A percentile compares a stretch with the other conserved stretches of the same genome.
phyloP scores from a whole-genome alignment of 2,888 invertebrate species.

The Leptopilina drosophilae region DNA sequence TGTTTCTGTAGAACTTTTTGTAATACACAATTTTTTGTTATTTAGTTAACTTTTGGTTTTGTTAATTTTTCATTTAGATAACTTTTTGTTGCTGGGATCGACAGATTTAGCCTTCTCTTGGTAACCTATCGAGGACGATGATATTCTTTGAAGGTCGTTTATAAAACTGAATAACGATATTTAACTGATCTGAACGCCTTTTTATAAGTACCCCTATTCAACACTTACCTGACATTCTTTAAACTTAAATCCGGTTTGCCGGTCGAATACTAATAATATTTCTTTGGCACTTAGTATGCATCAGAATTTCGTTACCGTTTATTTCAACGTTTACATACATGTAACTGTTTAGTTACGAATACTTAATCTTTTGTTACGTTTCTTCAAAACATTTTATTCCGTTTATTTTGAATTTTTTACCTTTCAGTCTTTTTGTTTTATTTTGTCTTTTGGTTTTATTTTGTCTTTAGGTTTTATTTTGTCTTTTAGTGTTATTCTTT shows the following conservation, averaged over 20 bases:
- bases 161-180: slow-evolving; percentile 55
- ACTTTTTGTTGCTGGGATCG: not conserved
- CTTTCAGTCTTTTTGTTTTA: too few species aligned
- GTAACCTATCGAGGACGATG: slow-evolving; percentile 51
- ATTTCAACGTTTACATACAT: slow-evolving; percentile 44
- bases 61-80: too few species aligned
- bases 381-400: too few species aligned
- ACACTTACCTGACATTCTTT: slow-evolving; percentile 31
- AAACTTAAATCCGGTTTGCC: slow-evolving; percentile 54
- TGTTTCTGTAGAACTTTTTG: too few species aligned
- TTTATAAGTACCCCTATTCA: slow-evolving; percentile 33
- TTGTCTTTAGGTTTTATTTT: too few species aligned
- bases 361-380: not conserved
- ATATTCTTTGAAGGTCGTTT: slow-evolving; percentile 52
- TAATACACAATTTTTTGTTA: too few species aligned
- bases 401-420: too few species aligned
- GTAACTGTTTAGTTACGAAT: slow-evolving; percentile 28
- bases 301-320: slow-evolving; percentile 57
- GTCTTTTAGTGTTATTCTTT: too few species aligned
- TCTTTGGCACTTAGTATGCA: slow-evolving; percentile 48
- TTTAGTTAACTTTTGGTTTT: too few species aligned
- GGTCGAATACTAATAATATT: slow-evolving; percentile 52
- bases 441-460: too few species aligned
- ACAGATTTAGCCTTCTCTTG: slow-evolving; percentile 45
- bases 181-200: slow-evolving; percentile 43